Percentiles rank a stretch among this genome's conserved stretches.
These are phyloP conservation scores for Physella acuta DNA, from an alignment of 1,140 invertebrate species.

Conservation along the genomic window DNA sequence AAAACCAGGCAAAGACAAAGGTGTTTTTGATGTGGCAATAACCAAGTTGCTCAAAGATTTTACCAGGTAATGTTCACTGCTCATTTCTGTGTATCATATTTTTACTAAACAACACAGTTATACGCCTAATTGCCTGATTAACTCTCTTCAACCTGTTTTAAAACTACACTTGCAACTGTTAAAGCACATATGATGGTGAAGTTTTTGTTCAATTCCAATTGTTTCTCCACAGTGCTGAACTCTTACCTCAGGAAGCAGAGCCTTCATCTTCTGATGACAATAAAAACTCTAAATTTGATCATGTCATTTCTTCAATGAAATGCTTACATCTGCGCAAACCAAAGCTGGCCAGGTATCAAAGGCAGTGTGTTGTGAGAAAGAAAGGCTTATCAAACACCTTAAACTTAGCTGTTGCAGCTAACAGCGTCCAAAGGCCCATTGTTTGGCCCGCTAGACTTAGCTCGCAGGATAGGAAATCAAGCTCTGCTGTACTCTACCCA, in stretches of 20 bases:
- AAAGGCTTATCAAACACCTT: not conserved
- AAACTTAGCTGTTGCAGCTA: conserved; percentile 17
- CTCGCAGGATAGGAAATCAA: not conserved
- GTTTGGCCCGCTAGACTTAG: conserved; percentile 15
- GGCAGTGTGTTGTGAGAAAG: not conserved
- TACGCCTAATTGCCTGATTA: too few relatives aligned
- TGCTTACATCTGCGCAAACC: conserved; percentile 3
- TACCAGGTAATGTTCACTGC: not conserved
- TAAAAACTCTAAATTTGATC: not conserved
- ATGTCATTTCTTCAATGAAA: not conserved
- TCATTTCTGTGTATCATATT: too few relatives aligned
- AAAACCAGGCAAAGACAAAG: not conserved
- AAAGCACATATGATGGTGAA: too few relatives aligned
- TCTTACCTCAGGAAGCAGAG: not conserved
- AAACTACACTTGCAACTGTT: too few relatives aligned
- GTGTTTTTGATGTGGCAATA: not conserved
- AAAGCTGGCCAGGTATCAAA: not conserved
- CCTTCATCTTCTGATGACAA: not conserved
- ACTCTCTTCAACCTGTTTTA: too few relatives aligned
- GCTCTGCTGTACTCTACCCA: not conserved
- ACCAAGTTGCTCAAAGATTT: not conserved
- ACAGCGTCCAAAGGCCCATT: not conserved
- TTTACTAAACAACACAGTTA: too few relatives aligned
- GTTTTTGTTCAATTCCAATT: too few relatives aligned
- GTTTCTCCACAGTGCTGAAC: conserved; percentile 3